These are phyloP conservation scores for Adoxophyes honmai DNA, from an alignment of 1,140 invertebrate genomes.

Conservation along the genomic window DNA sequence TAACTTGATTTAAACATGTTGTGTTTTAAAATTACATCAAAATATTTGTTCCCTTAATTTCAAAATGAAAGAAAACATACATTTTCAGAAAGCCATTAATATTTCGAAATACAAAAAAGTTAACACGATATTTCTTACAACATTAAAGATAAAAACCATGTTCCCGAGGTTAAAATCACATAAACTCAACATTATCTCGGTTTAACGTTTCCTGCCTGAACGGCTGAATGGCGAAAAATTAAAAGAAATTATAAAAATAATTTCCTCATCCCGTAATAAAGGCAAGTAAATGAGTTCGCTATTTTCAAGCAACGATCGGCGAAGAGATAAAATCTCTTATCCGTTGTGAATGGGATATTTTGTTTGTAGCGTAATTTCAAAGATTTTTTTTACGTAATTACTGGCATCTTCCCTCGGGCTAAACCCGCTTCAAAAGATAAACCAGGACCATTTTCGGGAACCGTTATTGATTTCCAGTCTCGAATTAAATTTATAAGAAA, in stretches of 20 bases:
- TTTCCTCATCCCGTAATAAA: constrained; percentile 41
- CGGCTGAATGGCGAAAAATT: constrained; percentile 26
- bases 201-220: not conserved
- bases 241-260: constrained; percentile 35
- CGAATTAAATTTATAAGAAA: constrained; percentile 3
- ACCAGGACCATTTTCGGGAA: not conserved
- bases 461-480: constrained; percentile 4
- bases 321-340: constrained; percentile 60
- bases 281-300: constrained; percentile 51
- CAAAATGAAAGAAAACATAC: no score
- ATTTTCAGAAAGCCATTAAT: no score
- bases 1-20: no score
- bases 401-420: constrained; percentile 33
- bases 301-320: constrained; percentile 58
- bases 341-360: constrained; percentile 47
- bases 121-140: no score
- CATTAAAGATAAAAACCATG: not conserved
- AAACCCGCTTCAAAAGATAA: constrained; percentile 31
- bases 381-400: constrained; percentile 62
- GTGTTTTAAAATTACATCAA: not conserved
- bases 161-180: not conserved
- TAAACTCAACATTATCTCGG: not conserved
- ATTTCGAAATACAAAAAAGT: no score
- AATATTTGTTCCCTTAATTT: no score
- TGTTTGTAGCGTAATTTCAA: constrained; percentile 52